Conservation (phyloP, 2,113 vertebrate genomes). For the Gulo gulo region DNA sequence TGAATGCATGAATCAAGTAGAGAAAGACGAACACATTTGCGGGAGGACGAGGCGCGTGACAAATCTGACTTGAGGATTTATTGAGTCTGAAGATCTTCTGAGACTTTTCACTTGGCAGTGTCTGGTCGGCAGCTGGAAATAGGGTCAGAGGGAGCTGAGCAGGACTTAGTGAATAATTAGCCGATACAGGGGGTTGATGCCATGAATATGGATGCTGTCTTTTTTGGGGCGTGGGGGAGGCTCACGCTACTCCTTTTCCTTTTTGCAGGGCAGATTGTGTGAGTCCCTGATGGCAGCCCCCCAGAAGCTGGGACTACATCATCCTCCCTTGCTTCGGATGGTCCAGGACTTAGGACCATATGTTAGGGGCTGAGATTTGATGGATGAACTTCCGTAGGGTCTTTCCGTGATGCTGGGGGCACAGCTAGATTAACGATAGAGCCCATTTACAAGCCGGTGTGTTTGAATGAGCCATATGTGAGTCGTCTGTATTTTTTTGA, state of each 20-base stretch:
- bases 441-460: neutral
- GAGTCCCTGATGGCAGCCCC: neutral
- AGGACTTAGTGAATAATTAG: neutral
- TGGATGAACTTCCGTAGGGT: neutral
- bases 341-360: neutral
- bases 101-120: neutral
- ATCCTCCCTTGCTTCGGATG: neutral
- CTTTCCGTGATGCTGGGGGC: neutral
- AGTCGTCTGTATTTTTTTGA: neutral
- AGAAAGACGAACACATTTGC: neutral
- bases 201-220: neutral
- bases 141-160: neutral
- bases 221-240: fast-evolving
- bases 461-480: neutral
- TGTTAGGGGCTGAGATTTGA: neutral
- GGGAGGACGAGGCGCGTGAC: fast-evolving
- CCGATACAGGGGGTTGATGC: neutral
- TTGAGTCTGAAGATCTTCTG: neutral
- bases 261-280: neutral
- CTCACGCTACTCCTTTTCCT: neutral
- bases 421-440: neutral
- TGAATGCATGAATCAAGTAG: neutral
- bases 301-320: neutral
- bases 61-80: neutral
- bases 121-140: neutral